A percentile compares a stretch with the other conserved stretches of the same genome.
Evolutionary conservation across 1,140 invertebrate genomes (phyloP).

Genomic region (Drosophila sturtevanti): DNA sequence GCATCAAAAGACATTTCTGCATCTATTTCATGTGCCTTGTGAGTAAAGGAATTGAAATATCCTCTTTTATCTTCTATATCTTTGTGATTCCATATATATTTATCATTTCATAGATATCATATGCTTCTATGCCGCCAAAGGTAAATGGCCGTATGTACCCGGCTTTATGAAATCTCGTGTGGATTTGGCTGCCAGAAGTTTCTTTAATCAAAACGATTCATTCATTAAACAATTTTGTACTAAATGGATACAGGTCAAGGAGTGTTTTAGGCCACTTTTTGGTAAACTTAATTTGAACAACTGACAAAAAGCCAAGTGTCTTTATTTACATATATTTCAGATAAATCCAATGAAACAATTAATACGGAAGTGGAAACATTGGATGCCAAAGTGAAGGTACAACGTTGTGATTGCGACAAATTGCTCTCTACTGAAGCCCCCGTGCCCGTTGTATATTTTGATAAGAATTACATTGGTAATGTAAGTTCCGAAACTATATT

Average conservation of each 20-base stretch:
- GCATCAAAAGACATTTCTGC: constrained; percentile 67
- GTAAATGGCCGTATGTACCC: constrained; percentile 80
- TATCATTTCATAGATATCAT: constrained; percentile 64
- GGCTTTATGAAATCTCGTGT: constrained; percentile 73
- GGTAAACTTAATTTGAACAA: constrained; percentile 26
- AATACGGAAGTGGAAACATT: constrained; percentile 51
- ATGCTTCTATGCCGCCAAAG: constrained; percentile 80
- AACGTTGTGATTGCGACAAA: constrained; percentile 62
- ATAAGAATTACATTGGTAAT: constrained; percentile 78
- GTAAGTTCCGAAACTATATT: constrained; percentile 74
- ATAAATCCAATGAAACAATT: constrained; percentile 43
- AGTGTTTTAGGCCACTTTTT: constrained; percentile 75
- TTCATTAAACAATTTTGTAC: constrained; percentile 71
- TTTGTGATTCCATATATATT: background rate
- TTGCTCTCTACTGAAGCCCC: constrained; percentile 54
- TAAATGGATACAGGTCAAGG: constrained; percentile 77
- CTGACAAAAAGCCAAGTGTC: too few relatives aligned
- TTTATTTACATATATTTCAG: constrained; percentile 10
- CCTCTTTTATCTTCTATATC: background rate
- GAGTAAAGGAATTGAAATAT: constrained; percentile 21
- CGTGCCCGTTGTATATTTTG: constrained; percentile 72
- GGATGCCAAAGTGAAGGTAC: constrained; percentile 38
- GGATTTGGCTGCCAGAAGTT: constrained; percentile 51
- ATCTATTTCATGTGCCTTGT: constrained; percentile 79
- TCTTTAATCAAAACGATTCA: constrained; percentile 74